A percentile compares a stretch with the other conserved stretches of the same genome.
Conservation (phyloP, 2,888 invertebrate genomes). For the Sepioteuthis lessoniana region DNA sequence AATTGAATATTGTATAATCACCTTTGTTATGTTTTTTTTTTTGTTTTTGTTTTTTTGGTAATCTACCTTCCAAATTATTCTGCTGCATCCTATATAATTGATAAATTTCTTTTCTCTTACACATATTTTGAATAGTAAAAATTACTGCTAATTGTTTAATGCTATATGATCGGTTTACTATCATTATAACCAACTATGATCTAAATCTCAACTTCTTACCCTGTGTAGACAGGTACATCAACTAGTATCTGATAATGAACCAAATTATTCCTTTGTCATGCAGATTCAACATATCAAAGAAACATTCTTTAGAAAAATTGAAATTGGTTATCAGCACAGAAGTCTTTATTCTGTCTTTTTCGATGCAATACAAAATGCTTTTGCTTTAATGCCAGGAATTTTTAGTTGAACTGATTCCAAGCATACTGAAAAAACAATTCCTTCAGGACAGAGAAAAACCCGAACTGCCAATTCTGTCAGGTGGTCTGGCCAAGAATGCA, state of each 20-base stretch:
- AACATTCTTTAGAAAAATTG: neutral
- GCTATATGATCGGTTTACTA: no score
- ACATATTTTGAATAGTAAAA: no score
- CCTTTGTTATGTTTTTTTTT: no score
- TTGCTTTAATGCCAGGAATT: neutral
- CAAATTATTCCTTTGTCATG: neutral
- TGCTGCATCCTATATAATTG: no score
- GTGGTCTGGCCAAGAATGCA: conserved; percentile 18
- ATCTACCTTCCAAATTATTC: no score
- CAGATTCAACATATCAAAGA: neutral
- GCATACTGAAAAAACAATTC: neutral
- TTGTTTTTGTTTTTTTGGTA: no score
- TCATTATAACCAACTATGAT: no score
- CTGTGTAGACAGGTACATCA: no score
- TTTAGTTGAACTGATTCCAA: neutral
- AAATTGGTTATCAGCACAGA: neutral
- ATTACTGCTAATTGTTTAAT: no score
- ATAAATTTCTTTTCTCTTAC: no score
- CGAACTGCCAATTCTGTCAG: neutral
- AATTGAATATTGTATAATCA: no score
- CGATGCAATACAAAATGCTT: neutral
- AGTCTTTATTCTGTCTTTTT: neutral
- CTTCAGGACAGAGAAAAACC: neutral
- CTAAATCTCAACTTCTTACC: no score
- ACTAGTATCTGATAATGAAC: neutral